phyloP scores from a whole-genome alignment of 2,113 vertebrate species.

The Anser cygnoides region DNA sequence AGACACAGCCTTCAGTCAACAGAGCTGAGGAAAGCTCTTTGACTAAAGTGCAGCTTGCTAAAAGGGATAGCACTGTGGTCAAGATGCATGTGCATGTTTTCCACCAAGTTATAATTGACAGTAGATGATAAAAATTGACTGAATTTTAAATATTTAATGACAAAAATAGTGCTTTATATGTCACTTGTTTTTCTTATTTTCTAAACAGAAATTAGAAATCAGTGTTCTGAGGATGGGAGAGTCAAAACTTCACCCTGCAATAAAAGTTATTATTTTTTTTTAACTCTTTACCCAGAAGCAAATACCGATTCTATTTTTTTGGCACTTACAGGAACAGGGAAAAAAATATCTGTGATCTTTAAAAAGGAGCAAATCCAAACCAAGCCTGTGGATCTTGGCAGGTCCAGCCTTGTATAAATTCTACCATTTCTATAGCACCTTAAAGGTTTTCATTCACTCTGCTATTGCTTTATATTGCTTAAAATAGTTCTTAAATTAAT shows the following conservation, averaged over 20 bases:
- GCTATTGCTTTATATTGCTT: background rate
- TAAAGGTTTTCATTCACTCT: background rate
- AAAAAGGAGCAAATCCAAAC: background rate
- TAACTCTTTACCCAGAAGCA: background rate
- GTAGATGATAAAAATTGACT: background rate
- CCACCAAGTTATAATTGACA: background rate
- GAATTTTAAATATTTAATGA: background rate
- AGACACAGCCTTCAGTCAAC: background rate
- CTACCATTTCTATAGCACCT: background rate
- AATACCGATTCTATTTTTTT: background rate
- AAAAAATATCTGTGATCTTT: background rate
- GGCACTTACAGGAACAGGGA: background rate
- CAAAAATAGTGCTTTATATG: rapidly evolving
- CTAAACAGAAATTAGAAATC: background rate
- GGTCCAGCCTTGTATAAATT: background rate
- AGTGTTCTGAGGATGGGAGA: background rate
- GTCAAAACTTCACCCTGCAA: background rate
- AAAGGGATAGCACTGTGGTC: background rate
- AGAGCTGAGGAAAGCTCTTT: background rate
- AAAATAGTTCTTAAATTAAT: background rate
- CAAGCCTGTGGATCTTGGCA: too few relatives aligned
- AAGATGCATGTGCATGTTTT: background rate
- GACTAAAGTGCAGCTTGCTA: background rate
- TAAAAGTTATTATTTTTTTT: background rate
- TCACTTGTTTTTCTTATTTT: background rate